A percentile compares a stretch with the other conserved stretches of the same genome.
Conservation (phyloP, 1,140 invertebrate genomes). For the Hestina assimilis region DNA sequence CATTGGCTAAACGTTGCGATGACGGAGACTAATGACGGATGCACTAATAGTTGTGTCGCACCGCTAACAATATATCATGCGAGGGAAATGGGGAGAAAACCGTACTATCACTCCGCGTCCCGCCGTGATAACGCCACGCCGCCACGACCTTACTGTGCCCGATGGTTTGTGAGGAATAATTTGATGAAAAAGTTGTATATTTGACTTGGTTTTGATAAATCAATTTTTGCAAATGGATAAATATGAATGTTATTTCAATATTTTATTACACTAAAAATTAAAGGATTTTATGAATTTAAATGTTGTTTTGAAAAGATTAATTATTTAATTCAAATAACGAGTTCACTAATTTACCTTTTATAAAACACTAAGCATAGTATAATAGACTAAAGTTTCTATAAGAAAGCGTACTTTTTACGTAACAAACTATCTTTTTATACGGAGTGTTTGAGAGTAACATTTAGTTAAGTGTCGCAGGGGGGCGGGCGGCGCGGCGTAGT, state of each 20-base stretch:
- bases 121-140: constrained; percentile 55
- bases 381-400: background rate
- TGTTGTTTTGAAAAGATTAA: background rate
- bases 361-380: too few species aligned
- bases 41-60: constrained; percentile 76
- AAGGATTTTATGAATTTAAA: background rate
- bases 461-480: constrained; percentile 45
- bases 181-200: constrained; percentile 8
- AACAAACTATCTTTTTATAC: constrained; percentile 18
- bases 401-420: background rate
- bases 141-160: constrained; percentile 18
- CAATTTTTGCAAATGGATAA: too few species aligned
- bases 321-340: background rate
- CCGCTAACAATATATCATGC: constrained; percentile 66
- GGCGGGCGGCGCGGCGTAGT: constrained; percentile 37
- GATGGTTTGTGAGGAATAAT: constrained; percentile 15
- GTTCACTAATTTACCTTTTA: background rate
- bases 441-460: constrained; percentile 28
- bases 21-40: constrained; percentile 76
- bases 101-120: constrained; percentile 53
- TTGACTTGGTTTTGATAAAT: too few species aligned
- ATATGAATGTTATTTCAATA: too few species aligned
- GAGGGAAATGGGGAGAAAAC: constrained; percentile 69
- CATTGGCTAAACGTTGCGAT: constrained; percentile 59
- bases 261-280: too few species aligned